Percentiles rank a stretch among this genome's conserved stretches.
phyloP scores from a whole-genome alignment of 2,888 invertebrate genomes.

The Hipparchia sbordonii region DNA sequence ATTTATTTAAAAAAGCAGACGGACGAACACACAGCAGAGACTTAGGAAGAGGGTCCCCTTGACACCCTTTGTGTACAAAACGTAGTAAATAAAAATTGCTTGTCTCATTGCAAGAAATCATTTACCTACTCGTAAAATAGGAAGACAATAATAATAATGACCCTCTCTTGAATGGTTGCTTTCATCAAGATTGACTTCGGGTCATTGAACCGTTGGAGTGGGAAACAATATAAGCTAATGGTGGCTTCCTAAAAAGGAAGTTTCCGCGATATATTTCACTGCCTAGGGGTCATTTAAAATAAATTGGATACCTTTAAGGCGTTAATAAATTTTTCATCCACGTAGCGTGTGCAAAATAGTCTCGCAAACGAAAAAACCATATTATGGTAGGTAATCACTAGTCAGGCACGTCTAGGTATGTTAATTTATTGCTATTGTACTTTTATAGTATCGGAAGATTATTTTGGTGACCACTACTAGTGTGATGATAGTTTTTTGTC shows the following conservation, averaged over 20 bases:
- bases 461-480: no score
- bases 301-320: constrained; percentile 3
- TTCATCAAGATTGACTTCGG: not conserved
- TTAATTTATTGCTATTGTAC: constrained; percentile 12
- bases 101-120: not conserved
- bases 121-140: no score
- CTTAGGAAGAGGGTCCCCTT: no score
- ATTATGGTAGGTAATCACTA: not conserved
- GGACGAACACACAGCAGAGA: no score
- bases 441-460: not conserved
- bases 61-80: no score
- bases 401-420: not conserved
- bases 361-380: not conserved
- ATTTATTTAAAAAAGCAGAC: no score
- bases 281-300: not conserved
- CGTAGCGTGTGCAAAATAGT: constrained; percentile 10
- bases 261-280: constrained; percentile 9
- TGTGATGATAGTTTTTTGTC: no score
- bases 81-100: no score
- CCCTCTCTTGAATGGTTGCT: no score
- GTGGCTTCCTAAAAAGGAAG: not conserved
- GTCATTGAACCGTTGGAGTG: constrained; percentile 1
- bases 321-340: not conserved
- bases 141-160: no score
- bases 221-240: not conserved